These are phyloP conservation scores for Bombus confusus DNA, from an alignment of 1,140 invertebrate species.

Conservation along the genomic window DNA sequence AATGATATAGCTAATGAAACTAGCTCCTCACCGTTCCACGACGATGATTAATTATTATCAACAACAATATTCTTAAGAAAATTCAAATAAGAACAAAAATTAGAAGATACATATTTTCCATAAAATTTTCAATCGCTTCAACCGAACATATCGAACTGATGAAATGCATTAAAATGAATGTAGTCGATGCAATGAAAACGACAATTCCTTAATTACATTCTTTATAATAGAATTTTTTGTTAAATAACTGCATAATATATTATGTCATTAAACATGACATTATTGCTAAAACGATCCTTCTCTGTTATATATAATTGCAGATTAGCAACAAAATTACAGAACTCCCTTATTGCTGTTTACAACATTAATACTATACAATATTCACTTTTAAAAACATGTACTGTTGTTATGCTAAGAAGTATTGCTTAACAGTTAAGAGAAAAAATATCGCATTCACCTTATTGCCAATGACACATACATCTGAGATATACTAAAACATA, in stretches of 20 bases:
- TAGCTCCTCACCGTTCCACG: not conserved
- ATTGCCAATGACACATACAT: slow-evolving; percentile 44
- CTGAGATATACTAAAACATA: not conserved
- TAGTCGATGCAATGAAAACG: slow-evolving; percentile 11
- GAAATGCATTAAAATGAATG: slow-evolving; percentile 19
- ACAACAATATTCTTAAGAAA: not conserved
- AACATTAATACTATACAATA: slow-evolving; percentile 30
- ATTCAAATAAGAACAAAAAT: not conserved
- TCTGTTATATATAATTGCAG: slow-evolving; percentile 10
- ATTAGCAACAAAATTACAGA: slow-evolving; percentile 21
- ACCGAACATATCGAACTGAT: not conserved
- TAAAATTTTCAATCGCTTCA: not conserved
- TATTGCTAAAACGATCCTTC: slow-evolving; percentile 37
- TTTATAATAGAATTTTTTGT: slow-evolving; percentile 27
- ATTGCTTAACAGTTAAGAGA: slow-evolving; percentile 51
- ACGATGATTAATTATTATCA: not conserved
- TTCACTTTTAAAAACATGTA: slow-evolving; percentile 21
- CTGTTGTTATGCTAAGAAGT: slow-evolving; percentile 39
- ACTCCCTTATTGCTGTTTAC: slow-evolving; percentile 46
- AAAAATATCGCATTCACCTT: slow-evolving; percentile 22
- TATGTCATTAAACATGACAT: slow-evolving; percentile 4
- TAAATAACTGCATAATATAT: slow-evolving; percentile 7
- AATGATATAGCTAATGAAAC: not conserved
- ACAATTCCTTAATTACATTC: not conserved
- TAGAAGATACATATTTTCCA: not conserved